Percentiles rank a stretch among this genome's conserved stretches.
phyloP scores from a whole-genome alignment of 37 sponge, comb jelly and placozoan genomes.

The Amphimedon queenslandica region DNA sequence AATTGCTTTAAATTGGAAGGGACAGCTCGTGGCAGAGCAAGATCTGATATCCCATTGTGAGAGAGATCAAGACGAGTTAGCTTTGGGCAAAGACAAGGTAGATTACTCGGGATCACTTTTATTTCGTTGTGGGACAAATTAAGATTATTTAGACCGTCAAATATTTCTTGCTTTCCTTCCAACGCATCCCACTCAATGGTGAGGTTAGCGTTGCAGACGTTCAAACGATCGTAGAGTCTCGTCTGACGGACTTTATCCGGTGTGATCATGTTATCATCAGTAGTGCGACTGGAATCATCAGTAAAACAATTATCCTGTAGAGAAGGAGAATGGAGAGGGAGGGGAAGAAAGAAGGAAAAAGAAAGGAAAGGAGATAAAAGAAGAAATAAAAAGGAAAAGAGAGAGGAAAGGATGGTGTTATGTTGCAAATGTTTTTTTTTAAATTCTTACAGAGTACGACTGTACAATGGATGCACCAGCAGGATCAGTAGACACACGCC shows the following conservation, averaged over 20 bases:
- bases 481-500: background rate
- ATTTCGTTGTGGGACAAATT: conserved; percentile 67
- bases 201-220: conserved; percentile 39
- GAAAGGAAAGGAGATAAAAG: background rate
- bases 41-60: conserved; percentile 43
- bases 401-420: too few relatives aligned
- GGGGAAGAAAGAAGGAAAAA: background rate
- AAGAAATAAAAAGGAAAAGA: too few relatives aligned
- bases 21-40: conserved; percentile 49
- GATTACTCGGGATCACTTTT: conserved; percentile 46
- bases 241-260: background rate
- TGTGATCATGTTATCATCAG: background rate
- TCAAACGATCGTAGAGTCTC: conserved; percentile 54
- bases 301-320: background rate
- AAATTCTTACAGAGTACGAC: background rate
- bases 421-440: too few relatives aligned
- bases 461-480: background rate
- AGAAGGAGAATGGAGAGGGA: background rate
- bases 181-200: conserved; percentile 27
- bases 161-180: conserved; percentile 20
- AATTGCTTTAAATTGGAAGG: conserved; percentile 54
- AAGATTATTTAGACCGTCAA: conserved; percentile 46
- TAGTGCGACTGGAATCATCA: background rate
- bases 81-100: conserved; percentile 82
- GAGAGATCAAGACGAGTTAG: conserved; percentile 61